phyloP scores from a whole-genome alignment of 2,888 invertebrate species.

The Argyresthia goedartella region DNA sequence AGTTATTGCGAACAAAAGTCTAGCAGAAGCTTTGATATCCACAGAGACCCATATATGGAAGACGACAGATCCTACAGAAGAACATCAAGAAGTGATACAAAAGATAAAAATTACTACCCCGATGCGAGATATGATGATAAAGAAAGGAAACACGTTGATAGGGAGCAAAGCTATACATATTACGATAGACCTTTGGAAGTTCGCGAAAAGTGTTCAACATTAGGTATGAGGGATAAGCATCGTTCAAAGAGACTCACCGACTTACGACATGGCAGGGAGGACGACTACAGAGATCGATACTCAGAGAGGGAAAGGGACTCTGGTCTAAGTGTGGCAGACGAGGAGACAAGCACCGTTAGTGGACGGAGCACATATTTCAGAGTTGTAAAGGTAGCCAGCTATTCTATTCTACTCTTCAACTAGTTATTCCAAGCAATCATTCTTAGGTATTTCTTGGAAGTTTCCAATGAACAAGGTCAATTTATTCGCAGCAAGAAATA shows the following conservation, averaged over 20 bases:
- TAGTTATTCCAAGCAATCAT: not conserved
- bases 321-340: constrained; percentile 54
- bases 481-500: constrained; percentile 51
- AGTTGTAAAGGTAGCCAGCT: constrained; percentile 44
- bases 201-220: constrained; percentile 6
- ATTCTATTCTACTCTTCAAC: no score
- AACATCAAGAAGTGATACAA: constrained; percentile 40
- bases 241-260: not conserved
- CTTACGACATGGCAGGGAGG: constrained; percentile 42
- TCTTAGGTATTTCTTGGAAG: no score
- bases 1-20: constrained; percentile 35
- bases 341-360: constrained; percentile 48
- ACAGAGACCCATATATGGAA: constrained; percentile 29
- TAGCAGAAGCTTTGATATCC: constrained; percentile 46
- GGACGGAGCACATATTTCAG: constrained; percentile 50
- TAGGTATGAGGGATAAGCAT: constrained; percentile 2
- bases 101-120: constrained; percentile 19
- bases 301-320: constrained; percentile 56
- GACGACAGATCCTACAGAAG: constrained; percentile 36
- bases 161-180: no score
- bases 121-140: constrained; percentile 24
- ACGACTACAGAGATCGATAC: constrained; percentile 39
- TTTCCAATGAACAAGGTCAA: no score
- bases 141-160: not conserved
- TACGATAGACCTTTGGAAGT: no score